Evolutionary conservation across 2,888 invertebrate genomes (phyloP), one percentile per base, ranked within the genome.

Genomic region (Entomobrya multifasciata): DNA sequence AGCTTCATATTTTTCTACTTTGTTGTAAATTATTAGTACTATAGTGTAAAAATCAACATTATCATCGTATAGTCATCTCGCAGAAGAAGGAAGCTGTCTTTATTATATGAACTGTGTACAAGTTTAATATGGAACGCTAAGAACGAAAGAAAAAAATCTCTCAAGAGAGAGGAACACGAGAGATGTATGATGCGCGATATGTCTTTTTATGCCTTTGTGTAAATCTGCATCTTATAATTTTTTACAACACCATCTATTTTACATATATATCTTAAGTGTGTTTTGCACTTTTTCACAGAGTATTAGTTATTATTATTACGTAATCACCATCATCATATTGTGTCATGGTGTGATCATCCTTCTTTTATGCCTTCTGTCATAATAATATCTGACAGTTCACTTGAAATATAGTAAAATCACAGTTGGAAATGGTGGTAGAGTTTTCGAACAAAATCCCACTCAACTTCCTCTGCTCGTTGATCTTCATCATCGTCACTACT

Each of bases 391-490:
- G 81, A 86, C 86, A 81, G 62, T 55, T 80, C 55, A 76, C 72
- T 80, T 70, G 60, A 76, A 74, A 62, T 55, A 22, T 44, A 27
- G 25, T 60, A n/a, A n/a, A n/a, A 44, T 47, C 13, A 11, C n/a
- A 47, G 11, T 30, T 60, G 41, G 22, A 17, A 6, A 20, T 44
- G 25, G 15, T 41, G 22, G 41, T 22, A 27, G 10, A 49, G 74
- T 17, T 55, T n/a, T 20, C 55, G 55, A 49, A 36, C 36, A 76
- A 74, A 74, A 44, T 52, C 30, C 30, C 30, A 44, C 77, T 77
- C 41, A 49, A 86, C 81, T 86, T 86, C 86, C 86, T 81, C 57
- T 81, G 81, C 86, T 86, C 86, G 81, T 86, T 65, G 67, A 86
- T 86, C 86, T 79, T 86, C 86, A 72, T 86, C 86, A 74, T 44